Evolutionary conservation across 1,140 invertebrate species (phyloP).

Genomic region (Trialeurodes vaporariorum): DNA sequence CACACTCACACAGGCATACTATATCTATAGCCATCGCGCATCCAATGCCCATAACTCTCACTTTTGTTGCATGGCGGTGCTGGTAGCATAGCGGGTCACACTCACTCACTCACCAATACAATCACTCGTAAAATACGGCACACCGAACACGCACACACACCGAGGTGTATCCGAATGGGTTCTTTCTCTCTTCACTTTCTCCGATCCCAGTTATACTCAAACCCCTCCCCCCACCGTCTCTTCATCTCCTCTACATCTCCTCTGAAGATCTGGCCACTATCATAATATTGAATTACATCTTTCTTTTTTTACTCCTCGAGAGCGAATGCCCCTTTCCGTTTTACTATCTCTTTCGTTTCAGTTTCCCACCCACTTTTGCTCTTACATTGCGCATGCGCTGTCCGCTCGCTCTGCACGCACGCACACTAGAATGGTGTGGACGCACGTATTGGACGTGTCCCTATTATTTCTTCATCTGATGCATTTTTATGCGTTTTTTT

Average conservation of each 20-base stretch:
- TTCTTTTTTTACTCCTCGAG: neutral
- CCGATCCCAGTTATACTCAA: too few relatives aligned
- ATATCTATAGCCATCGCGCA: too few relatives aligned
- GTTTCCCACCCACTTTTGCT: neutral
- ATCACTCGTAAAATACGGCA: too few relatives aligned
- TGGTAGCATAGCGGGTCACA: neutral
- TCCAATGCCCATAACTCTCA: neutral
- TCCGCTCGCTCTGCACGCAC: neutral
- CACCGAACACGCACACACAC: too few relatives aligned
- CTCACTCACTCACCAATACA: too few relatives aligned
- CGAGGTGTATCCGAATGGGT: neutral
- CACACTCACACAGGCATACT: too few relatives aligned
- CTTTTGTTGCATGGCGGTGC: neutral
- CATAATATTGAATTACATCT: conserved; percentile 1
- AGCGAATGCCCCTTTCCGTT: neutral
- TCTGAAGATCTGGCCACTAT: neutral
- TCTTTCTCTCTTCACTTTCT: neutral
- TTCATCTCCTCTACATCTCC: too few relatives aligned
- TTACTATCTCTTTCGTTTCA: neutral
- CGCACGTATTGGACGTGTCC: too few relatives aligned
- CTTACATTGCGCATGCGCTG: neutral
- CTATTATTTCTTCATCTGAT: too few relatives aligned
- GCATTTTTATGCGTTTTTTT: too few relatives aligned
- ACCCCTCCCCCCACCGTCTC: too few relatives aligned
- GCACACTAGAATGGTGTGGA: too few relatives aligned